Evolutionary conservation across 2,888 invertebrate genomes (phyloP).

Genomic region (Electrophaes corylata): DNA sequence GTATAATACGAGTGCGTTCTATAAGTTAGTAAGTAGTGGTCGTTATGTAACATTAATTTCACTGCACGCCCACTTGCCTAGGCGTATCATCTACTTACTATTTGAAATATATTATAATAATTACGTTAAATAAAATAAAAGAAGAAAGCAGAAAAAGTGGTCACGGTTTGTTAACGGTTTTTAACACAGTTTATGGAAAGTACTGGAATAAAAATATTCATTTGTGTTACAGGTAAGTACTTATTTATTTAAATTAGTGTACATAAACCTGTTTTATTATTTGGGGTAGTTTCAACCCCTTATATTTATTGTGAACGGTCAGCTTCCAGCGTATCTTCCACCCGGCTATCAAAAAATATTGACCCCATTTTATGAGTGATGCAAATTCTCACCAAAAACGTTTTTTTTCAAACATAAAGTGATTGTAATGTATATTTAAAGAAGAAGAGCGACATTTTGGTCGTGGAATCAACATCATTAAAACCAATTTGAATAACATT

Average conservation of each 20-base stretch:
- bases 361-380: background rate
- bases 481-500: background rate
- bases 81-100: too few species aligned
- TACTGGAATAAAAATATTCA: conserved; percentile 41
- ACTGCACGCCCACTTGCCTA: too few species aligned
- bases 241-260: conserved; percentile 73
- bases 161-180: conserved; percentile 46
- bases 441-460: too few species aligned
- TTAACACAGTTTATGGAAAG: conserved; percentile 44
- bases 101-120: conserved; percentile 40
- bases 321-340: conserved; percentile 44
- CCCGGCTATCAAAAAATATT: conserved; percentile 28
- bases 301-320: conserved; percentile 35
- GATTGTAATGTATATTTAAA: too few species aligned
- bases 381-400: background rate
- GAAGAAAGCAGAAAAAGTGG: conserved; percentile 36
- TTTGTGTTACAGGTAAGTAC: conserved; percentile 48
- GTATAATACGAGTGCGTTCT: too few species aligned
- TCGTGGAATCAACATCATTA: too few species aligned
- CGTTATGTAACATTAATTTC: too few species aligned
- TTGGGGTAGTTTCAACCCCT: conserved; percentile 52
- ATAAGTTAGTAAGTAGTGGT: too few species aligned
- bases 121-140: conserved; percentile 28
- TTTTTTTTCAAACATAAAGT: too few species aligned
- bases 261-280: conserved; percentile 70